phyloP scores from a whole-genome alignment of 2,888 invertebrate genomes.

The Stenotaenia linearis region DNA sequence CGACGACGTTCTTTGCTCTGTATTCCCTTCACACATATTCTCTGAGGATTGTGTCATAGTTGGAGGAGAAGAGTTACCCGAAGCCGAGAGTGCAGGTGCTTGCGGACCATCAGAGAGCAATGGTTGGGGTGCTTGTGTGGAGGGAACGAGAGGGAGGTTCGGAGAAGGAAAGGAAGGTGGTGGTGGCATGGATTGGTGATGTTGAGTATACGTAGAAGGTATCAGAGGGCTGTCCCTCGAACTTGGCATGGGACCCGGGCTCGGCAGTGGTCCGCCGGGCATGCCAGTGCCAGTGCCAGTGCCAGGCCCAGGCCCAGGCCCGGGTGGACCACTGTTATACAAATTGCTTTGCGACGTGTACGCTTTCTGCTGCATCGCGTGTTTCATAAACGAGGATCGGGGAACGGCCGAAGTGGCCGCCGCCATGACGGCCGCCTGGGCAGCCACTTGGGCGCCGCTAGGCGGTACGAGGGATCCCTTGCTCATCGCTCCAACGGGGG shows the following conservation, averaged over 20 bases:
- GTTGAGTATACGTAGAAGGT: slow-evolving; percentile 37
- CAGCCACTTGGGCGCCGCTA: slow-evolving; percentile 39
- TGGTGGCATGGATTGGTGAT: slow-evolving; percentile 35
- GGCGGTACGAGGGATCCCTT: slow-evolving; percentile 31
- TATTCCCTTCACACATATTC: slow-evolving; percentile 41
- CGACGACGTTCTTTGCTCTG: slow-evolving; percentile 28
- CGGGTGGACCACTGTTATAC: slow-evolving; percentile 32
- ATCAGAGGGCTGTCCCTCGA: slow-evolving; percentile 43
- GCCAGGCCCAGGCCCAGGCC: slow-evolving; percentile 34
- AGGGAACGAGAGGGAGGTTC: slow-evolving; percentile 53
- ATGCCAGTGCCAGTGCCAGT: slow-evolving; percentile 29
- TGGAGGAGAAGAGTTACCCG: slow-evolving; percentile 39
- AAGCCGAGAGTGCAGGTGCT: slow-evolving; percentile 36
- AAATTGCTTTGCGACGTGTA: slow-evolving; percentile 35
- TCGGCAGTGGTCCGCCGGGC: background rate
- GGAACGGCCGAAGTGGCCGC: slow-evolving; percentile 39
- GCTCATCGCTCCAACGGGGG: slow-evolving; percentile 35
- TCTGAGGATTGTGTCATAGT: slow-evolving; percentile 43
- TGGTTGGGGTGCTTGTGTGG: slow-evolving; percentile 50
- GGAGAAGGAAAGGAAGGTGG: slow-evolving; percentile 42
- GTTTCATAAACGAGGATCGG: slow-evolving; percentile 49
- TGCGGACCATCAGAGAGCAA: slow-evolving; percentile 32
- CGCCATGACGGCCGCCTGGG: slow-evolving; percentile 40
- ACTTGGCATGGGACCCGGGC: slow-evolving; percentile 35
- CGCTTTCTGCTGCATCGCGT: slow-evolving; percentile 51